Conservation (phyloP, 2,888 invertebrate species). For the Epirrhoe alternata region DNA sequence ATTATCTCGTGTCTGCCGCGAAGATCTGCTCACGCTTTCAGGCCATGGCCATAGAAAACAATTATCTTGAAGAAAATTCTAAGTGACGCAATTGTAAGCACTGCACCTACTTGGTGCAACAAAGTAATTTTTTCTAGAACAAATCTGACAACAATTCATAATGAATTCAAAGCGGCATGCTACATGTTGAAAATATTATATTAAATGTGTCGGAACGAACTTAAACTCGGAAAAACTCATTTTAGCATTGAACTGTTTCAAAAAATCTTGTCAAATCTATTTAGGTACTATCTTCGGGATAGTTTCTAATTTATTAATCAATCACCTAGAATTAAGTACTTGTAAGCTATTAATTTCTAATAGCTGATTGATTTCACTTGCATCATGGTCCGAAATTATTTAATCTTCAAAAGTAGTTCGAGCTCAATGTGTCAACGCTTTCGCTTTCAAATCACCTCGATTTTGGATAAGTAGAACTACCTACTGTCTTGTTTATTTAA, state of each 20-base stretch:
- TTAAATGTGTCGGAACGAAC: no score
- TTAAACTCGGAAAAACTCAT: no score
- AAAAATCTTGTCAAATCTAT: no score
- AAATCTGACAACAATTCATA: no score
- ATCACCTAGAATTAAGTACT: not conserved
- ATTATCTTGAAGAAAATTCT: constrained; percentile 35
- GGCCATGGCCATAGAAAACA: constrained; percentile 53
- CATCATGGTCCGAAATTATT: constrained; percentile 40
- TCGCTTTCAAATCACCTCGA: constrained; percentile 60
- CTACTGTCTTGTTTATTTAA: not conserved
- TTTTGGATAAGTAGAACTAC: not conserved
- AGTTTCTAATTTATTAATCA: no score
- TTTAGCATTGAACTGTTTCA: no score
- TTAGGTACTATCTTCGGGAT: no score
- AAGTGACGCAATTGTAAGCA: not conserved
- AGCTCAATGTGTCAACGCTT: constrained; percentile 55
- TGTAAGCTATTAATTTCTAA: constrained; percentile 4
- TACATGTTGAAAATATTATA: no score
- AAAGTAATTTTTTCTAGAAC: no score
- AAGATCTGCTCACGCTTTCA: constrained; percentile 46
- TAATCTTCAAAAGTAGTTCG: constrained; percentile 58
- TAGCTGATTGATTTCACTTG: constrained; percentile 49
- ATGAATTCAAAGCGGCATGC: no score
- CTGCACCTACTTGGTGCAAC: no score
- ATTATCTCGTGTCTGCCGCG: constrained; percentile 40